phyloP scores from a whole-genome alignment of 2,797 vertebrate species.

The Harpagifer antarcticus region DNA sequence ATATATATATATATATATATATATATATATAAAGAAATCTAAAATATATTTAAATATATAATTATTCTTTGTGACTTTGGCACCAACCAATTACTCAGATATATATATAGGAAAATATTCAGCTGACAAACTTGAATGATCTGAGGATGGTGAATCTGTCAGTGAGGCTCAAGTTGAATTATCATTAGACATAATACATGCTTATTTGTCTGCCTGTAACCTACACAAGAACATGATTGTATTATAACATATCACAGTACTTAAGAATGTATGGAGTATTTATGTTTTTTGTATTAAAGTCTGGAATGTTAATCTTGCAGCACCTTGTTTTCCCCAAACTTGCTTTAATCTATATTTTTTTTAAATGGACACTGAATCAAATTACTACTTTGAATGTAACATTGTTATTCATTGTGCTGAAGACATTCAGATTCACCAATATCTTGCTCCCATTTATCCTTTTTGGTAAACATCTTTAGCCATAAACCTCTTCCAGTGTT shows the following conservation, averaged over 20 bases:
- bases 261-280: constrained; percentile 52
- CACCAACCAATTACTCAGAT: no score
- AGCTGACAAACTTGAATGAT: constrained; percentile 3
- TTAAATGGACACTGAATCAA: constrained; percentile 26
- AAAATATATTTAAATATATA: neutral
- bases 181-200: constrained; percentile 19
- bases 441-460: constrained; percentile 1
- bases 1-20: no score
- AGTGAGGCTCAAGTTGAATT: constrained; percentile 6
- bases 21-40: neutral
- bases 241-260: constrained; percentile 44
- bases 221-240: constrained; percentile 41
- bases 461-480: neutral
- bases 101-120: constrained; percentile 9
- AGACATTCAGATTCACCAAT: constrained; percentile 9
- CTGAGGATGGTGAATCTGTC: neutral
- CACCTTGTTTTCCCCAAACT: constrained; percentile 27
- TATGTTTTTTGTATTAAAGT: constrained; percentile 55
- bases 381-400: constrained; percentile 18
- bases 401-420: neutral
- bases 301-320: constrained; percentile 28
- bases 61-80: no score
- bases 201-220: neutral
- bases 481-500: neutral
- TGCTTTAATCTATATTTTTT: constrained; percentile 41